A percentile compares a stretch with the other conserved stretches of the same genome.
Conservation (phyloP, 2,797 vertebrate species). For the Crax fasciolata region DNA sequence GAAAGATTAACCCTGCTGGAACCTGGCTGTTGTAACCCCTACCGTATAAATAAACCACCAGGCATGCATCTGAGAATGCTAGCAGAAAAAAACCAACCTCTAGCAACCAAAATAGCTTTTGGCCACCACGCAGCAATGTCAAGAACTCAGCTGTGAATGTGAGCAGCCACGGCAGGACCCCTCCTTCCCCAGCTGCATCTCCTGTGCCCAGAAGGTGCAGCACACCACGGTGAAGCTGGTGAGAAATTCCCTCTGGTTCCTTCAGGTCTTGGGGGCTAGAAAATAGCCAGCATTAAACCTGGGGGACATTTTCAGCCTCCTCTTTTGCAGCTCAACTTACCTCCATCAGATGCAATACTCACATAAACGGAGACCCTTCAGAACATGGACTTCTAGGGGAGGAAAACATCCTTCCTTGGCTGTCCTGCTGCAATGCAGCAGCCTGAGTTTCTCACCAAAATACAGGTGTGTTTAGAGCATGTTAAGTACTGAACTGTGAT, state of each 20-base stretch:
- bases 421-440: background rate
- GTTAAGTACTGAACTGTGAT: accelerated
- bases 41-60: background rate
- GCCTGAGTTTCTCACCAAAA: accelerated
- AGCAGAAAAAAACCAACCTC: background rate
- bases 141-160: background rate
- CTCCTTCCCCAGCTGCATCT: background rate
- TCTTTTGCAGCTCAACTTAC: background rate
- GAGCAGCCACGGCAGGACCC: background rate
- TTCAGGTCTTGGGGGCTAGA: background rate
- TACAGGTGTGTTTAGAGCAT: accelerated
- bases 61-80: background rate
- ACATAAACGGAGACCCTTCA: background rate
- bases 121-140: background rate
- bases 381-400: accelerated
- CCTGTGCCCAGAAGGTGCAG: background rate
- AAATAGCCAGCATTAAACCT: background rate
- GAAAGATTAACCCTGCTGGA: slow-evolving; percentile 33
- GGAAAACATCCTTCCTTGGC: background rate
- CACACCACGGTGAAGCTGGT: accelerated
- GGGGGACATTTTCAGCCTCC: accelerated
- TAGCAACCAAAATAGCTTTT: background rate
- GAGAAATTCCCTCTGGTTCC: background rate
- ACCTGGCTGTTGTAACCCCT: background rate
- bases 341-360: background rate